These are phyloP conservation scores for Zelostemma sp. DNA, from an alignment of 1,140 invertebrate genomes.

Conservation along the genomic window DNA sequence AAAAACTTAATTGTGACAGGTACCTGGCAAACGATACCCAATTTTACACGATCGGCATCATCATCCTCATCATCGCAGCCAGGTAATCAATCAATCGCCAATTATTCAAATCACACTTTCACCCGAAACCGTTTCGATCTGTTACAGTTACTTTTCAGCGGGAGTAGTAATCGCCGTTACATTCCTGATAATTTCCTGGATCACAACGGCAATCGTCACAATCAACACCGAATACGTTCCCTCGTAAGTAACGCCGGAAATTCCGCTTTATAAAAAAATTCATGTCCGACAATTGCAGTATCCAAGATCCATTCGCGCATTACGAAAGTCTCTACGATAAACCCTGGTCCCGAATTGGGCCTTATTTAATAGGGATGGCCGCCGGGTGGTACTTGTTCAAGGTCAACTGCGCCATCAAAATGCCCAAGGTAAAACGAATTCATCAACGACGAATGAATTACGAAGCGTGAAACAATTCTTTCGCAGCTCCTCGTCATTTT, in stretches of 20 bases:
- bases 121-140: slow-evolving; percentile 5
- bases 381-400: slow-evolving; percentile 62
- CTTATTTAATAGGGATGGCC: slow-evolving; percentile 65
- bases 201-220: slow-evolving; percentile 60
- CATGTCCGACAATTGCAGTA: too few species aligned
- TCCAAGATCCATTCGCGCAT: slow-evolving; percentile 63
- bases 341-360: slow-evolving; percentile 64
- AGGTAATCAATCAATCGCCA: slow-evolving; percentile 52
- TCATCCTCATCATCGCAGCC: slow-evolving; percentile 54
- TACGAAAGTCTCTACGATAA: slow-evolving; percentile 67
- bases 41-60: slow-evolving; percentile 59
- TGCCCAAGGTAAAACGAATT: slow-evolving; percentile 55
- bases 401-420: slow-evolving; percentile 51
- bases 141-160: slow-evolving; percentile 50
- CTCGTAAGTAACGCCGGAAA: too few species aligned
- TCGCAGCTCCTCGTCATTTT: slow-evolving; percentile 52
- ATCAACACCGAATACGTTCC: slow-evolving; percentile 53
- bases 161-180: slow-evolving; percentile 47
- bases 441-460: too few species aligned
- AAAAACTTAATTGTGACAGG: too few species aligned
- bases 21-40: slow-evolving; percentile 63
- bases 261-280: too few species aligned
- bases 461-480: too few species aligned
- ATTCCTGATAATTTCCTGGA: slow-evolving; percentile 61
- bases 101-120: background rate